A percentile compares a stretch with the other conserved stretches of the same genome.
Conservation (phyloP, 2,113 vertebrate genomes). For the Perca flavescens region DNA sequence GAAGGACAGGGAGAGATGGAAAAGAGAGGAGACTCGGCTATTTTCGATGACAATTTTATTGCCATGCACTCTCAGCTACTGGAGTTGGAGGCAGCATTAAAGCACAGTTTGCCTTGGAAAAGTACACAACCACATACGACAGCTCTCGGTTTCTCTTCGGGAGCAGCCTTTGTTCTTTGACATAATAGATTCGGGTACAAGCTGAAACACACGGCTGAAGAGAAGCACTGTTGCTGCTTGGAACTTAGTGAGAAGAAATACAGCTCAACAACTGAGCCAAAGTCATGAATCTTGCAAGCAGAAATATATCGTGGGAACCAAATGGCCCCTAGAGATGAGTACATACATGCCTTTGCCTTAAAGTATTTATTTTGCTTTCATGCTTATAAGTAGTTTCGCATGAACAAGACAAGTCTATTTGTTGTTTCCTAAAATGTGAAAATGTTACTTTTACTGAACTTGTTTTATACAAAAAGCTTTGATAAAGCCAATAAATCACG, state of each 20-base stretch:
- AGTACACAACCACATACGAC: constrained; percentile 57
- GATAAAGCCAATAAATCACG: neutral
- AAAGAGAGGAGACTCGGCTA: constrained; percentile 57
- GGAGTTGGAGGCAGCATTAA: constrained; percentile 67
- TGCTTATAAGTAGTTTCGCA: constrained; percentile 13
- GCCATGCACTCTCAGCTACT: constrained; percentile 60
- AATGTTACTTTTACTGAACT: neutral
- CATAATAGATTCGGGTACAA: constrained; percentile 44
- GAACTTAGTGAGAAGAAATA: constrained; percentile 56
- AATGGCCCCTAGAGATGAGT: constrained; percentile 50
- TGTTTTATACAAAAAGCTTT: neutral
- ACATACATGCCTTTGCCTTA: constrained; percentile 11
- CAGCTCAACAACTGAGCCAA: constrained; percentile 48
- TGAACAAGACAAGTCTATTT: constrained; percentile 12
- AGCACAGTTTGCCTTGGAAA: constrained; percentile 67
- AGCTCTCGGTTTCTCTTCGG: constrained; percentile 42
- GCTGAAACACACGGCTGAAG: constrained; percentile 46
- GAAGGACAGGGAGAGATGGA: constrained; percentile 52
- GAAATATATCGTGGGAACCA: constrained; percentile 54
- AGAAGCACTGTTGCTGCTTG: constrained; percentile 69
- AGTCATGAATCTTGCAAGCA: constrained; percentile 63
- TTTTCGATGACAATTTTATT: constrained; percentile 71
- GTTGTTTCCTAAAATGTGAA: neutral
- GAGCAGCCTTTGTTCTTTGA: constrained; percentile 68
- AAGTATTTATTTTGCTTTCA: constrained; percentile 18